Percentiles rank a stretch among this genome's conserved stretches.
These are phyloP conservation scores for Thamnophis elegans DNA, from an alignment of 2,797 vertebrate genomes.

Conservation along the genomic window DNA sequence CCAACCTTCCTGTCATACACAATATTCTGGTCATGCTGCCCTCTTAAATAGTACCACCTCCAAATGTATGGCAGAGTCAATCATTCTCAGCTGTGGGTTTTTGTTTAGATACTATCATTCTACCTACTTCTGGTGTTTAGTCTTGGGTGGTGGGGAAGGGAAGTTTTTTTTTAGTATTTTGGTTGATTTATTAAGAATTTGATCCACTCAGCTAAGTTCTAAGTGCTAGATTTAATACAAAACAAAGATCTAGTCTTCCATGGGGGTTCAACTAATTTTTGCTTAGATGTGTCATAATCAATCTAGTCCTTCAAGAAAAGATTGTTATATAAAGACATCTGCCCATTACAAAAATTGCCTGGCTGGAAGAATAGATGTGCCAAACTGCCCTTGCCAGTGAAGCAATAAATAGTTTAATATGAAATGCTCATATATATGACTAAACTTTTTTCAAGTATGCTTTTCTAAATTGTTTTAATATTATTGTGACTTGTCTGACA, in stretches of 20 bases:
- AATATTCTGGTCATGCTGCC: background rate
- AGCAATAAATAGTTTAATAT: background rate
- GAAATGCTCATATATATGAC: background rate
- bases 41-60: background rate
- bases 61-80: background rate
- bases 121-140: background rate
- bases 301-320: no score
- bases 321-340: background rate
- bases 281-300: no score
- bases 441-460: background rate
- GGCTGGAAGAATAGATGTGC: background rate
- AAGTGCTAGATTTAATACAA: no score
- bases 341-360: background rate
- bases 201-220: no score
- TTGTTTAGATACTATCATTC: background rate
- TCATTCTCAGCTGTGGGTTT: background rate
- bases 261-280: no score
- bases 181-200: no score
- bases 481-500: background rate
- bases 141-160: background rate
- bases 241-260: no score
- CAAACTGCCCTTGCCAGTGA: background rate
- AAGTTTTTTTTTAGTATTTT: background rate
- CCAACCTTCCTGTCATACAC: background rate
- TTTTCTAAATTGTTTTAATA: constrained; percentile 6